These are phyloP conservation scores for Sphyrna mokarran DNA, from an alignment of 2,113 vertebrate genomes.

Conservation along the genomic window DNA sequence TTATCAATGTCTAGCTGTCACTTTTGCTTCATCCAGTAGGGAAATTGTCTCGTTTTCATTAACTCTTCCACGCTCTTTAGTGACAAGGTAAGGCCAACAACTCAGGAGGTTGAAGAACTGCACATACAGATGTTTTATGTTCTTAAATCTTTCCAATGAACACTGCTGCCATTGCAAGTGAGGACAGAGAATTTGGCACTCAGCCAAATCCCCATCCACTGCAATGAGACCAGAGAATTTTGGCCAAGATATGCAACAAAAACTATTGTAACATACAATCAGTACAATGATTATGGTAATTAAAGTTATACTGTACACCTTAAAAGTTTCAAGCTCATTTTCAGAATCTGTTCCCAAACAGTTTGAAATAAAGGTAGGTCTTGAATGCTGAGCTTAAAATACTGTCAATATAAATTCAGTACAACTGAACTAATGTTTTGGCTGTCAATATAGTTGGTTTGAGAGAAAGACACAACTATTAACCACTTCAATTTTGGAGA, in stretches of 20 bases:
- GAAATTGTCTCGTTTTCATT: background rate
- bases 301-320: background rate
- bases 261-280: background rate
- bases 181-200: no score
- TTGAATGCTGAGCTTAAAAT: background rate
- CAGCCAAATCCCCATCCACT: no score
- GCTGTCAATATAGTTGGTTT: background rate
- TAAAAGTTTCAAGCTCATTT: background rate
- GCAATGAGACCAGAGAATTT: no score
- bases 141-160: slow-evolving; percentile 6
- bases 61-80: background rate
- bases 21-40: background rate
- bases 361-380: background rate
- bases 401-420: background rate
- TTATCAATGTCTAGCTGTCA: background rate
- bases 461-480: background rate
- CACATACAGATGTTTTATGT: background rate
- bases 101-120: background rate
- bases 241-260: background rate
- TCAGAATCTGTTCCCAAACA: background rate
- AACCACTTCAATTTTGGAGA: background rate
- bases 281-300: background rate
- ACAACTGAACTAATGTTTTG: background rate
- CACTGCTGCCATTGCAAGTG: background rate
- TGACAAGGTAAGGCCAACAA: background rate